These are phyloP conservation scores for Pristionchus fissidentatus DNA, from an alignment of 2,888 invertebrate species.

Conservation along the genomic window DNA sequence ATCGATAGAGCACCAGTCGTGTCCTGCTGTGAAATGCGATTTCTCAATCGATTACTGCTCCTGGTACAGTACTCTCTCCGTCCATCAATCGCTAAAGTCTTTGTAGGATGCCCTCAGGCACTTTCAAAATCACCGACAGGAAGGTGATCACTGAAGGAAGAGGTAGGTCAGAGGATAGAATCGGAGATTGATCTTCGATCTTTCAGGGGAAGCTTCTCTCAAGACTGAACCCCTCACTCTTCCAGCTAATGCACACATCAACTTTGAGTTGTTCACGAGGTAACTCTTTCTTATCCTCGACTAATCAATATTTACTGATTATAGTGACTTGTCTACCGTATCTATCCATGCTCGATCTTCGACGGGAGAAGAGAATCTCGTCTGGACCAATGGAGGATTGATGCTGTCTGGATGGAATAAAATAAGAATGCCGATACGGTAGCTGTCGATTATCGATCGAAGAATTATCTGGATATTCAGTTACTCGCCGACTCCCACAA, in stretches of 20 bases:
- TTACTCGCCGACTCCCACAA: constrained; percentile 24
- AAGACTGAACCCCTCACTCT: not conserved
- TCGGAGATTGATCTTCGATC: constrained; percentile 21
- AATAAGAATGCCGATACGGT: constrained; percentile 40
- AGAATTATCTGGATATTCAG: not conserved
- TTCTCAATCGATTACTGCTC: constrained; percentile 33
- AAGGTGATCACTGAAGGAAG: constrained; percentile 24
- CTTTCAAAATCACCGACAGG: constrained; percentile 24
- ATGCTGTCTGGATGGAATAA: constrained; percentile 27
- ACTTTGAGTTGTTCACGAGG: constrained; percentile 25
- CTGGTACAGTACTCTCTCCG: not conserved
- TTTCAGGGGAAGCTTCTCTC: constrained; percentile 10
- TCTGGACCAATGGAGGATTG: constrained; percentile 41
- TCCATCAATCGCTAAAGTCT: not conserved
- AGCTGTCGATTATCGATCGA: not conserved
- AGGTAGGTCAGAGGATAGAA: not conserved
- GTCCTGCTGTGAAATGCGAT: constrained; percentile 21
- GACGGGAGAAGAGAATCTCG: constrained; percentile 12
- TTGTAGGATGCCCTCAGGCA: constrained; percentile 14
- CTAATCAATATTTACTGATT: not conserved
- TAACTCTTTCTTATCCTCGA: not conserved
- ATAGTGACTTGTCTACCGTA: not conserved
- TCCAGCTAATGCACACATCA: constrained; percentile 30
- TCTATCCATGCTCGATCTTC: constrained; percentile 8
- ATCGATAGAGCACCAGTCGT: not conserved